These are phyloP conservation scores for Drosophila simulans DNA, from an alignment of 1,140 invertebrate genomes.

Conservation along the genomic window DNA sequence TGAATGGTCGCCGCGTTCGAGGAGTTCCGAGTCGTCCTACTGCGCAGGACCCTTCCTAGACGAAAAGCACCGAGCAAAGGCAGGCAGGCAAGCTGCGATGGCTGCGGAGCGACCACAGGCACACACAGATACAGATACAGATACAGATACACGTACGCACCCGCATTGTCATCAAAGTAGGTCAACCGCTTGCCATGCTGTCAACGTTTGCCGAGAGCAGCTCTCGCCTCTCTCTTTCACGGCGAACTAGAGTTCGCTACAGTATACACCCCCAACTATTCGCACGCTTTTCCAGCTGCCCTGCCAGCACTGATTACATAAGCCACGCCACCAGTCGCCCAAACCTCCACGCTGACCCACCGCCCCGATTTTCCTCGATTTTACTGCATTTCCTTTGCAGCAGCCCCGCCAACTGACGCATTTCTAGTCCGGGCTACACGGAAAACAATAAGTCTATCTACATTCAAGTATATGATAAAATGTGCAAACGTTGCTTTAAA, in stretches of 20 bases:
- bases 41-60: constrained; percentile 71
- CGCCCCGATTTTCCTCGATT: constrained; percentile 31
- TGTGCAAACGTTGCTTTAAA: too few relatives aligned
- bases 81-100: background rate
- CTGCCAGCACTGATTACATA: constrained; percentile 71
- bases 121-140: constrained; percentile 4
- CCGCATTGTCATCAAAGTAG: constrained; percentile 75
- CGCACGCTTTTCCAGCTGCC: constrained; percentile 40
- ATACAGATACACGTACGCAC: constrained; percentile 46
- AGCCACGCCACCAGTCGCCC: constrained; percentile 12
- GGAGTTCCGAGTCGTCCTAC: constrained; percentile 22
- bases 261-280: constrained; percentile 28
- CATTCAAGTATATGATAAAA: too few relatives aligned
- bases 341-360: constrained; percentile 19
- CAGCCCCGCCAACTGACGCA: constrained; percentile 48
- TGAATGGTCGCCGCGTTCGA: constrained; percentile 32
- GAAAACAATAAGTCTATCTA: background rate
- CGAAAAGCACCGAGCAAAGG: constrained; percentile 11
- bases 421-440: constrained; percentile 1
- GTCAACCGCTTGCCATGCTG: constrained; percentile 70
- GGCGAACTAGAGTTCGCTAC: constrained; percentile 3
- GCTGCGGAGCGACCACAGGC: constrained; percentile 11
- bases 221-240: constrained; percentile 15
- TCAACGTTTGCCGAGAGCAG: constrained; percentile 57
- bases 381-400: constrained; percentile 75